Conservation (phyloP, 92 coral and sea anemone species). For the Porites cylindrica region DNA sequence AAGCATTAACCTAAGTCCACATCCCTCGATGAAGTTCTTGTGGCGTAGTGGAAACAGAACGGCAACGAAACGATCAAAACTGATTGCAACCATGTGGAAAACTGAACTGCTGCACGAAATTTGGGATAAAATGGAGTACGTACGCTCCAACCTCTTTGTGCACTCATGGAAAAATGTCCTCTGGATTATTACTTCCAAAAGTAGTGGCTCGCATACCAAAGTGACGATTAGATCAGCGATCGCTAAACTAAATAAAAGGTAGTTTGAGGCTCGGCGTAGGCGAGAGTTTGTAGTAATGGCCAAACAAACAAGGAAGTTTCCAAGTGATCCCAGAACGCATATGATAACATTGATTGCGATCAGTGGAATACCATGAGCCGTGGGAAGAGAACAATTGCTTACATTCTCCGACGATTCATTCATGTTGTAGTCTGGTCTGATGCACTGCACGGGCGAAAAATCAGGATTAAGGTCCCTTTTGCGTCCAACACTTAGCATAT, state of each 20-base stretch:
- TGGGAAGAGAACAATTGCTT: neutral
- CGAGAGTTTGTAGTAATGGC: slow-evolving; percentile 41
- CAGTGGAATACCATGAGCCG: slow-evolving; percentile 12
- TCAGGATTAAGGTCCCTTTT: too few relatives aligned
- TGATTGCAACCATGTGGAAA: too few relatives aligned
- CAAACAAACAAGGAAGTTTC: slow-evolving; percentile 57
- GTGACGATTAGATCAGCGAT: slow-evolving; percentile 61
- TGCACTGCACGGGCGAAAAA: too few relatives aligned
- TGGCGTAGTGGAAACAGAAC: too few relatives aligned
- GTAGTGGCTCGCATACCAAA: slow-evolving; percentile 43
- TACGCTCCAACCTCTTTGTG: slow-evolving; percentile 12
- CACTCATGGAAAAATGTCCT: slow-evolving; percentile 42
- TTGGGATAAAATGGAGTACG: too few relatives aligned
- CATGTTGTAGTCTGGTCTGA: too few relatives aligned
- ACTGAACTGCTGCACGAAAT: too few relatives aligned
- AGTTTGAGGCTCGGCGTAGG: slow-evolving; percentile 46
- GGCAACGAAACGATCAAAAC: too few relatives aligned
- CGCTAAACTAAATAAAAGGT: slow-evolving; percentile 57
- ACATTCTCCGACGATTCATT: neutral
- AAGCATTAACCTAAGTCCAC: too few relatives aligned
- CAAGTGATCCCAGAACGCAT: slow-evolving; percentile 45
- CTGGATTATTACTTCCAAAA: neutral
- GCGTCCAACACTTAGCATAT: too few relatives aligned
- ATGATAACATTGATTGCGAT: slow-evolving; percentile 27
- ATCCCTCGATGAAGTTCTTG: too few relatives aligned